A percentile compares a stretch with the other conserved stretches of the same genome.
Conservation (phyloP, 2,888 invertebrate species). For the Villa cingulata region DNA sequence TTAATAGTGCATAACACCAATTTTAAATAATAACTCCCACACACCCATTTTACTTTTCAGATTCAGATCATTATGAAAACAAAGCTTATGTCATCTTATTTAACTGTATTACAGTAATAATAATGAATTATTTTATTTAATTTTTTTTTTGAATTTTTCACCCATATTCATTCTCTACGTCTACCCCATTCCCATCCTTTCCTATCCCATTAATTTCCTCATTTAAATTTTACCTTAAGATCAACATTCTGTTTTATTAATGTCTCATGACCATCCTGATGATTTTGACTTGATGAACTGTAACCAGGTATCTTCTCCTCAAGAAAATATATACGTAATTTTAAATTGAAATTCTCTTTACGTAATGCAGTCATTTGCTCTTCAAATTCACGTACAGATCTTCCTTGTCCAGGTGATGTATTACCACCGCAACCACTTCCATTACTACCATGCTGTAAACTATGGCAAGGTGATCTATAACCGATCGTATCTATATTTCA, state of each 20-base stretch:
- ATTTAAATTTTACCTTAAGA: conserved; percentile 48
- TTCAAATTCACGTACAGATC: conserved; percentile 81
- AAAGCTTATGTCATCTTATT: too few species aligned
- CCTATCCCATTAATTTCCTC: too few species aligned
- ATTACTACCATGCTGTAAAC: conserved; percentile 19
- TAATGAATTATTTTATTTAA: too few species aligned
- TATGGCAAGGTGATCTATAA: conserved; percentile 24
- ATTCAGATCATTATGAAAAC: too few species aligned
- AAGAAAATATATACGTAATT: conserved; percentile 77
- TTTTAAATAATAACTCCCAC: neutral
- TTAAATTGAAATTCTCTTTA: conserved; percentile 87
- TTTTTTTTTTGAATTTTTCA: too few species aligned
- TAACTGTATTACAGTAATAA: too few species aligned
- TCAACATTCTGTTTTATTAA: conserved; percentile 50
- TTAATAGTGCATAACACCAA: too few species aligned
- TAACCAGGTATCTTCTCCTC: conserved; percentile 56
- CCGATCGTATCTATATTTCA: conserved; percentile 23
- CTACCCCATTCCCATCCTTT: too few species aligned
- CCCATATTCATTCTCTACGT: too few species aligned
- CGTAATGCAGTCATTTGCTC: conserved; percentile 68
- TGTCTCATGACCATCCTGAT: conserved; percentile 22
- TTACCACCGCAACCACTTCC: too few species aligned
- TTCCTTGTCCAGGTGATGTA: conserved; percentile 41
- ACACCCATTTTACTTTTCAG: too few species aligned
- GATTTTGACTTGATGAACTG: conserved; percentile 24